Conservation (phyloP, 2,888 invertebrate genomes). For the Actias luna region DNA sequence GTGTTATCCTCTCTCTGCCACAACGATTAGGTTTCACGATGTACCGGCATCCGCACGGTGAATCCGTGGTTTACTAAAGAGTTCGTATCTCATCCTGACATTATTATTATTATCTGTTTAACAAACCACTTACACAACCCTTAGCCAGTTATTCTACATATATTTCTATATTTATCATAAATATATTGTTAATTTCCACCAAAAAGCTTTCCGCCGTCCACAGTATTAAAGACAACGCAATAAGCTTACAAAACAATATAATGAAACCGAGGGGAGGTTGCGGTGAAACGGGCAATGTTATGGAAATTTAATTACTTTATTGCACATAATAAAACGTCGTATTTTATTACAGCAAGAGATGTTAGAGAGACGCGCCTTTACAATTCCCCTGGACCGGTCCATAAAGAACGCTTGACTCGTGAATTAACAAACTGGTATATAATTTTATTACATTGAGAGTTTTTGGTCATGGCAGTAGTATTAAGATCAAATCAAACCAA, state of each 20-base stretch:
- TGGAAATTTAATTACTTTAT: slow-evolving; percentile 70
- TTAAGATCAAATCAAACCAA: neutral
- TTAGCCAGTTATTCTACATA: too few relatives aligned
- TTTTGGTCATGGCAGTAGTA: neutral
- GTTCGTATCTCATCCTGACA: too few relatives aligned
- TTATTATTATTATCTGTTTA: too few relatives aligned
- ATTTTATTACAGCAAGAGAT: slow-evolving; percentile 40
- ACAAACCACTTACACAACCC: too few relatives aligned
- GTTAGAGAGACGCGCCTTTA: slow-evolving; percentile 34
- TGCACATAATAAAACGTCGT: slow-evolving; percentile 52
- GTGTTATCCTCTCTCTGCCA: too few relatives aligned
- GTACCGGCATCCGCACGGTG: too few relatives aligned
- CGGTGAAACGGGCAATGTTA: slow-evolving; percentile 46
- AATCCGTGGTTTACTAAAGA: too few relatives aligned
- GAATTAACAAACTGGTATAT: neutral
- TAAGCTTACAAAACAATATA: neutral
- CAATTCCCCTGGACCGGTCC: neutral
- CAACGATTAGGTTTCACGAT: too few relatives aligned
- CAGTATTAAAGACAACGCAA: neutral
- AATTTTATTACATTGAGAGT: neutral
- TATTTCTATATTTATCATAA: neutral
- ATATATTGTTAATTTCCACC: neutral
- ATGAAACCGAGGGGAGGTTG: slow-evolving; percentile 25
- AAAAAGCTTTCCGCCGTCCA: neutral
- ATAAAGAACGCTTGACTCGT: neutral